phyloP scores from a whole-genome alignment of 2,888 invertebrate genomes.

The Cheilosia variabilis region DNA sequence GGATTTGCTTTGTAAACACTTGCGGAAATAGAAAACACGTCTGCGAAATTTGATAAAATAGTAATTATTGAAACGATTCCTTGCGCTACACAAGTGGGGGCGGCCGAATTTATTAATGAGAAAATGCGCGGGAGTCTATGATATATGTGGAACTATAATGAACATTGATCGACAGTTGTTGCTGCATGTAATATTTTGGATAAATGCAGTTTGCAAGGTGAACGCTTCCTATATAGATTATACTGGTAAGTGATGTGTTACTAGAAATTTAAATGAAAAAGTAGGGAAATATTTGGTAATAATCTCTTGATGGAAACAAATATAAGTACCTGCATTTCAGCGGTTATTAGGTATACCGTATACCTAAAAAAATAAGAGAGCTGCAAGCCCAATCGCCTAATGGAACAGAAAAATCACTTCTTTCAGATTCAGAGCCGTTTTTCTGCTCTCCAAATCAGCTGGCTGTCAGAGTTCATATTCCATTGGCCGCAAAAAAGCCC shows the following conservation, averaged over 20 bases:
- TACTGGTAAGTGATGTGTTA: conserved; percentile 47
- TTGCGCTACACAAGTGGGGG: not conserved
- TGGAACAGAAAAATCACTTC: no score
- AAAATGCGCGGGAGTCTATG: conserved; percentile 41
- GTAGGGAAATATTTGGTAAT: no score
- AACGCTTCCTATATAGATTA: conserved; percentile 59
- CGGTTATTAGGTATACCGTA: no score
- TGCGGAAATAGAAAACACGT: conserved; percentile 62
- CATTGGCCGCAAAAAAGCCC: no score
- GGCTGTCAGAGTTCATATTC: no score
- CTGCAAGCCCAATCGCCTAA: no score
- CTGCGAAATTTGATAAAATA: conserved; percentile 48
- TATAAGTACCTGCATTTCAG: no score
- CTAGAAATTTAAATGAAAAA: not conserved
- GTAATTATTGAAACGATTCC: conserved; percentile 27
- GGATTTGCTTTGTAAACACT: conserved; percentile 51
- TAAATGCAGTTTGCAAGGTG: conserved; percentile 37
- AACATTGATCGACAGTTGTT: conserved; percentile 59
- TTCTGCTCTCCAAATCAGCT: no score
- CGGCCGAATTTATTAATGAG: conserved; percentile 37
- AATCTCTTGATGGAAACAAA: no score
- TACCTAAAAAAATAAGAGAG: no score
- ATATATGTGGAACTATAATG: conserved; percentile 68
- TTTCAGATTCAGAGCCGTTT: no score
- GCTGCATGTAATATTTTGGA: conserved; percentile 49